Evolutionary conservation across 2,888 invertebrate species (phyloP).

Genomic region (Conops quadrifasciatus): DNA sequence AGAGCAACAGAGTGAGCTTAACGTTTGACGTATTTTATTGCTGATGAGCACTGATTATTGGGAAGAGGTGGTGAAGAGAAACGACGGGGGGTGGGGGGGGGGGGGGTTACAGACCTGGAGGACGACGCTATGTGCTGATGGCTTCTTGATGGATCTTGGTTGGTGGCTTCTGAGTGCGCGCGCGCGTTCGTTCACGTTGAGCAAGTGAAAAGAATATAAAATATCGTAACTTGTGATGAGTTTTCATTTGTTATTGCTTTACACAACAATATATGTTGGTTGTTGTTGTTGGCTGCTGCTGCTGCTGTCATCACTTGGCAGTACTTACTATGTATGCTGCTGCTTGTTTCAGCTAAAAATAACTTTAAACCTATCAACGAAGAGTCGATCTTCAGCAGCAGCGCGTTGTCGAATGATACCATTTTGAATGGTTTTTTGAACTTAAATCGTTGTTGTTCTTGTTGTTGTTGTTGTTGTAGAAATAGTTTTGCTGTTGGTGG

Average conservation of each 20-base stretch:
- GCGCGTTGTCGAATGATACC: slow-evolving; percentile 50
- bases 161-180: neutral
- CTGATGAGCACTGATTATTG: neutral
- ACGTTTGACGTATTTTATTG: neutral
- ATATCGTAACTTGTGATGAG: too few relatives aligned
- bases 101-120: neutral
- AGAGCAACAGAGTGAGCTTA: too few relatives aligned
- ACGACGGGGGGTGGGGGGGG: too few relatives aligned
- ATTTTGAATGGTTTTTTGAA: slow-evolving; percentile 53
- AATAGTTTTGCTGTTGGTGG: neutral
- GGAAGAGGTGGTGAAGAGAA: neutral
- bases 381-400: slow-evolving; percentile 43
- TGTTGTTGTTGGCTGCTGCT: neutral
- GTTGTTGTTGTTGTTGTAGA: neutral
- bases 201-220: too few relatives aligned
- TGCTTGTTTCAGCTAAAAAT: slow-evolving; percentile 57
- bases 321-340: neutral
- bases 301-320: too few relatives aligned
- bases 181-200: too few relatives aligned
- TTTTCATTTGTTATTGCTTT: too few relatives aligned
- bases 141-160: neutral
- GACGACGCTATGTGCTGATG: neutral
- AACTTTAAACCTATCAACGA: slow-evolving; percentile 59
- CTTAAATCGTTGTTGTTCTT: slow-evolving; percentile 10
- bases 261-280: neutral